phyloP scores from a whole-genome alignment of 1,140 invertebrate species.

The Drosophila ficusphila region DNA sequence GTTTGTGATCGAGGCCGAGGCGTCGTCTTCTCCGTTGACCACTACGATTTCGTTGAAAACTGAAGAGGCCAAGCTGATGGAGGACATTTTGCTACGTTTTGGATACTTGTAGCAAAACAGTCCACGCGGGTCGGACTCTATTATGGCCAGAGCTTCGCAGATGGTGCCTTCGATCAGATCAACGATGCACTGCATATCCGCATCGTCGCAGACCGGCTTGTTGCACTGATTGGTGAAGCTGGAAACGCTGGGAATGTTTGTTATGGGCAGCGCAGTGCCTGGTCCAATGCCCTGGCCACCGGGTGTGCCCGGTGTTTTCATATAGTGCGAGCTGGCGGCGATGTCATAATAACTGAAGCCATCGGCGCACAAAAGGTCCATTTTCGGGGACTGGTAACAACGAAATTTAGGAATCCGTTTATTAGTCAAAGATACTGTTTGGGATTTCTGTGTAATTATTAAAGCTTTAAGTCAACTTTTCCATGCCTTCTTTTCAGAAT shows the following conservation, averaged over 20 bases:
- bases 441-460: neutral
- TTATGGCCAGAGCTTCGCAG: constrained; percentile 50
- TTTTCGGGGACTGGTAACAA: neutral
- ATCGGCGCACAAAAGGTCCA: constrained; percentile 1
- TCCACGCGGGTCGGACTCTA: constrained; percentile 56
- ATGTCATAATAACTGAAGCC: neutral
- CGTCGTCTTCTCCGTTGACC: neutral
- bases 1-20: neutral
- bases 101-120: constrained; percentile 62
- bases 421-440: too few species aligned
- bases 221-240: constrained; percentile 18
- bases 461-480: neutral
- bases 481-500: constrained; percentile 37
- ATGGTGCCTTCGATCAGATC: constrained; percentile 46
- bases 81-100: accelerated
- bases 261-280: constrained; percentile 5
- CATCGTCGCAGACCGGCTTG: constrained; percentile 54
- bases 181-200: constrained; percentile 50
- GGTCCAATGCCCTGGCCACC: neutral
- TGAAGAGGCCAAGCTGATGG: neutral
- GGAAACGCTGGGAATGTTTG: neutral
- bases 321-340: neutral
- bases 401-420: neutral
- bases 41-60: neutral
- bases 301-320: neutral